These are phyloP conservation scores for Cherax destructor DNA, from an alignment of 1,140 invertebrate genomes.

Conservation along the genomic window DNA sequence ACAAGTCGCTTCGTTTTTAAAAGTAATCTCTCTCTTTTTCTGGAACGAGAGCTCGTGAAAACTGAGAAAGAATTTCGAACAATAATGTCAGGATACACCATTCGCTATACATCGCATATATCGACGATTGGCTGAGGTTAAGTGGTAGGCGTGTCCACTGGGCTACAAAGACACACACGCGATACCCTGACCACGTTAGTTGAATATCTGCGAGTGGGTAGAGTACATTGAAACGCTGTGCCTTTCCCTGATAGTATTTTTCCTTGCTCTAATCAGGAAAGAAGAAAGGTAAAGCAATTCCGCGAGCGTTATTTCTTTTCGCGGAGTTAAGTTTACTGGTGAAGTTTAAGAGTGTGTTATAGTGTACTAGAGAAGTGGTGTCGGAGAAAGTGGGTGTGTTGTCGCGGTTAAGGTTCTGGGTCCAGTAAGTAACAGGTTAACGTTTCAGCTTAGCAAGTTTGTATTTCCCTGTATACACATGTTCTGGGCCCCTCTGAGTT, in stretches of 20 bases:
- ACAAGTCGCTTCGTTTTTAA: no score
- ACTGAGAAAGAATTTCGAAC: not conserved
- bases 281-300: constrained; percentile 52
- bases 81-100: not conserved
- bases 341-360: constrained; percentile 5
- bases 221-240: constrained; percentile 56
- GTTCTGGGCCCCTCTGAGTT: not conserved
- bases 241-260: constrained; percentile 29
- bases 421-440: constrained; percentile 23
- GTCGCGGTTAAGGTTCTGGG: not conserved
- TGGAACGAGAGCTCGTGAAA: no score
- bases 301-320: not conserved
- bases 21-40: no score
- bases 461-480: not conserved
- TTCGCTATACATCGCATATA: constrained; percentile 15
- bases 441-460: not conserved
- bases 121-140: constrained; percentile 56
- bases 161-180: constrained; percentile 68
- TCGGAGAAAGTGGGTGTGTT: not conserved
- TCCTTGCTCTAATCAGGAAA: constrained; percentile 41
- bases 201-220: constrained; percentile 67
- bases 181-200: constrained; percentile 67
- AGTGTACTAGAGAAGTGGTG: not conserved
- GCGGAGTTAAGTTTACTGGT: constrained; percentile 13
- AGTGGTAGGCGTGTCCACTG: constrained; percentile 56